Evolutionary conservation across 2,113 vertebrate species (phyloP).

Genomic region (Butorides virescens): DNA sequence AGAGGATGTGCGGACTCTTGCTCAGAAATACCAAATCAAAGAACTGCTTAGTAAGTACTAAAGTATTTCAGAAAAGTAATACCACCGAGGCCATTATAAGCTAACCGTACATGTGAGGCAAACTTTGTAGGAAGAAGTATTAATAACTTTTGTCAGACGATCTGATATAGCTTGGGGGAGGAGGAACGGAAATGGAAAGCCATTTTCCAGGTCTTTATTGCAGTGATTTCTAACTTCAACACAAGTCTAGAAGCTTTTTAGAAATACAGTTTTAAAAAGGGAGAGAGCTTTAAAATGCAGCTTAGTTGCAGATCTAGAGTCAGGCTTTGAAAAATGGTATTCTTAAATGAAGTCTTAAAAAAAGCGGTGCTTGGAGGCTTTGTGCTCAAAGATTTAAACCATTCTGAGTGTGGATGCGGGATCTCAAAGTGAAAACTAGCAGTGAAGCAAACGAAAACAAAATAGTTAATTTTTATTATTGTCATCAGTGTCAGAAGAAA

Average conservation of each 20-base stretch:
- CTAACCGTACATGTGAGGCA: background rate
- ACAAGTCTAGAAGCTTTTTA: background rate
- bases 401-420: background rate
- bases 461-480: background rate
- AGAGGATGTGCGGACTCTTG: slow-evolving; percentile 69
- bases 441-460: background rate
- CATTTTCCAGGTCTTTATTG: background rate
- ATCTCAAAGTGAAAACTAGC: background rate
- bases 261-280: background rate
- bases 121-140: background rate
- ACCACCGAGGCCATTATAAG: background rate
- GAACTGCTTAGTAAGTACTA: slow-evolving; percentile 83
- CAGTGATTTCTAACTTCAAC: background rate
- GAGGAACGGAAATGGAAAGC: background rate
- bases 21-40: slow-evolving; percentile 74
- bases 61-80: background rate
- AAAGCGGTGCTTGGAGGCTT: background rate
- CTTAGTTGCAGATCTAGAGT: background rate
- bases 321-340: background rate
- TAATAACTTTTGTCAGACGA: background rate
- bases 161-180: background rate
- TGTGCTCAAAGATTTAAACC: background rate
- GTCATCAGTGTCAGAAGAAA: background rate
- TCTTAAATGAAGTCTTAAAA: background rate
- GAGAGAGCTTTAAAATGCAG: background rate